Conservation (phyloP, 1,140 invertebrate genomes). For the Brachionus asplanchnoidis region DNA sequence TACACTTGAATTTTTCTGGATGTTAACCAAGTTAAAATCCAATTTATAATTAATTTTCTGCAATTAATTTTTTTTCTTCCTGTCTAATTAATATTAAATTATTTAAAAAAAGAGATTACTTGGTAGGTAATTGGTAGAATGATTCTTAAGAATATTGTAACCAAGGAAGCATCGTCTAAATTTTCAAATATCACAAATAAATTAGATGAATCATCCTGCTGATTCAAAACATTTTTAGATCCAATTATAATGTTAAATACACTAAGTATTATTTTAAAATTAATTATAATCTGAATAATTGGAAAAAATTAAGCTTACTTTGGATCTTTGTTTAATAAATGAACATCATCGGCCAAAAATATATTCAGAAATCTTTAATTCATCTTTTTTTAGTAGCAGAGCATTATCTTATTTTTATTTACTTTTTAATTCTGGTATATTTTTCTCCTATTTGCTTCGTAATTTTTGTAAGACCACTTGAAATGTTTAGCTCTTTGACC, state of each 20-base stretch:
- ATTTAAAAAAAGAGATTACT: not conserved
- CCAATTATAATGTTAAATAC: constrained; percentile 6
- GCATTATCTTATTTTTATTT: not conserved
- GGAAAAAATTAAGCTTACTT: not conserved
- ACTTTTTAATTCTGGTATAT: constrained; percentile 1
- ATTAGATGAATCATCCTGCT: not conserved
- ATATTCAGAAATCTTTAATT: not conserved
- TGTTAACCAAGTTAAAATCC: no score
- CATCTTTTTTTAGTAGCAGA: no score
- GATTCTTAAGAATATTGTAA: constrained; percentile 10
- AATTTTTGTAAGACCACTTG: not conserved
- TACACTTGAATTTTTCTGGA: no score
- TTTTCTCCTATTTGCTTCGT: not conserved
- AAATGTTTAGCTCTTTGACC: not conserved
- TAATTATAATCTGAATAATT: no score
- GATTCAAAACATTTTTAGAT: not conserved
- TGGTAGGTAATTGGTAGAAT: constrained; percentile 20
- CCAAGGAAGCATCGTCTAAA: not conserved
- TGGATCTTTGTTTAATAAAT: not conserved
- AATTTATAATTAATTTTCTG: no score
- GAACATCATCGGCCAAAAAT: not conserved
- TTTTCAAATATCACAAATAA: not conserved
- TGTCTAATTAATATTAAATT: not conserved
- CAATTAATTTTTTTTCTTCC: no score
- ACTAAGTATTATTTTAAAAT: not conserved